Evolutionary conservation across 2,888 invertebrate genomes (phyloP), one percentile per base, ranked within the genome.

Genomic region (Anarsia innoxiella): DNA sequence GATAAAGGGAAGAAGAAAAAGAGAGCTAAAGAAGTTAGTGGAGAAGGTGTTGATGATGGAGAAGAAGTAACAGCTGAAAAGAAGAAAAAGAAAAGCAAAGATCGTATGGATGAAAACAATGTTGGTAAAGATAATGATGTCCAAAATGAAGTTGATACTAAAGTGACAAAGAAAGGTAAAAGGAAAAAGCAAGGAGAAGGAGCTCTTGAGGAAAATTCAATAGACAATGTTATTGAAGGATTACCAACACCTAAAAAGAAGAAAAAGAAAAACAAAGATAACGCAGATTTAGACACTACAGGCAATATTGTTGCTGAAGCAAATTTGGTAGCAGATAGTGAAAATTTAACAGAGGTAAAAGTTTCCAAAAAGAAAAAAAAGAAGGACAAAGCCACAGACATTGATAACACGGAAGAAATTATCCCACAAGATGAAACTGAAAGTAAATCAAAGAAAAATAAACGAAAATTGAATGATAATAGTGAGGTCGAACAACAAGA

Each of bases 211-310:
- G 23, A 32, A 12, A 12, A 23, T 13, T 12, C 32, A 19, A 9
- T 6, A 35, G 36, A 2, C 12, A 23, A 10, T n/a, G n/a, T n/a
- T n/a, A n/a, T n/a, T n/a, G n/a, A n/a, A n/a, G n/a, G n/a, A n/a
- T n/a, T n/a, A n/a, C n/a, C n/a, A 16, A 27, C 25, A 2, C 6
- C 45, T 8, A 46, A 41, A 41, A 50, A 49, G 39, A 49, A 49
- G 37, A 52, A 51, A 39, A 50, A 52, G 35, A 49, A 53, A 39
- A n/a, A 9, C 25, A 25, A 25, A 25, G 8, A 25, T 25, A 25
- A 9, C 8, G n/a, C 5, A 25, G n/a, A 9, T 5, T 5, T 9
- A 25, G 3, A 5, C 3, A n/a, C 4, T n/a, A n/a, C 3, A 9
- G 3, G 25, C n/a, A n/a, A 9, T 9, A 25, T 9, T 25, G 25